Evolutionary conservation across 2,797 vertebrate genomes (phyloP).

Genomic region (Cryptoblepharus egeriae): DNA sequence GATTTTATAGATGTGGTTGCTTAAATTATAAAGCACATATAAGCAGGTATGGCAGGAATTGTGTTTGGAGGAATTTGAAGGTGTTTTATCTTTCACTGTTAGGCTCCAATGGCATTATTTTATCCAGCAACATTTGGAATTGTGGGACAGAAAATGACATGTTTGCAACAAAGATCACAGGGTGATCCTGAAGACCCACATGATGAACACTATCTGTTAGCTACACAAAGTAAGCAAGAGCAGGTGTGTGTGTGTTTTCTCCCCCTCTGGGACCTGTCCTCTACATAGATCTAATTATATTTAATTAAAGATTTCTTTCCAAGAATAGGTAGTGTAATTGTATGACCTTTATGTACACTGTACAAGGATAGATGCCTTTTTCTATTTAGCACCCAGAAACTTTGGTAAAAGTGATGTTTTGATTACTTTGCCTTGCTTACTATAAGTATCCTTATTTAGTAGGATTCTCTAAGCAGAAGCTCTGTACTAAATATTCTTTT

Average conservation of each 20-base stretch:
- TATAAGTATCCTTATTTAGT: background rate
- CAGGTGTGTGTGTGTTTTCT: constrained; percentile 81
- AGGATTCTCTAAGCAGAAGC: background rate
- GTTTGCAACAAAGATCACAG: constrained; percentile 90
- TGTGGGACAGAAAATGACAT: constrained; percentile 96
- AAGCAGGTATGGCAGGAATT: background rate
- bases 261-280: background rate
- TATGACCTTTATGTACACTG: background rate
- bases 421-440: background rate
- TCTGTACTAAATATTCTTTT: background rate
- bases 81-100: constrained; percentile 27
- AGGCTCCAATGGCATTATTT: constrained; percentile 98
- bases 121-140: constrained; percentile 97
- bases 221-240: constrained; percentile 98
- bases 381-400: background rate
- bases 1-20: background rate
- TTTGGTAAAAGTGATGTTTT: background rate
- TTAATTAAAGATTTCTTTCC: constrained; percentile 9
- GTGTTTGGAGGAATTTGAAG: background rate
- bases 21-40: background rate
- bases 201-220: constrained; percentile 94
- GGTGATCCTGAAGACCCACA: constrained; percentile 95
- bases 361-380: background rate
- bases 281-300: background rate
- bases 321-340: background rate